Evolutionary conservation across 2,797 vertebrate genomes (phyloP).

Genomic region (Poecilia picta): DNA sequence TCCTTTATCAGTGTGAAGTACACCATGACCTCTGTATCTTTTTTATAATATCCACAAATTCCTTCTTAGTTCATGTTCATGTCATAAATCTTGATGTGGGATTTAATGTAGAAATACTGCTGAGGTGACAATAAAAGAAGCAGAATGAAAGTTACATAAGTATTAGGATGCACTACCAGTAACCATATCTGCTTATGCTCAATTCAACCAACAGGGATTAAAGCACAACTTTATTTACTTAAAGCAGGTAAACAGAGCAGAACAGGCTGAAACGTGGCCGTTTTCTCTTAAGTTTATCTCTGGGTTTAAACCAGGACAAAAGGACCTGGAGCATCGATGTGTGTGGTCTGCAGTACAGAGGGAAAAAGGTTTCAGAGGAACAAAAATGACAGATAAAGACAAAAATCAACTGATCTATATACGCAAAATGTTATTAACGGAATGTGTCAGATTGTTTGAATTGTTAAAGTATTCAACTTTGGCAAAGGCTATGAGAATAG

Average conservation of each 20-base stretch:
- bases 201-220: slow-evolving; percentile 49
- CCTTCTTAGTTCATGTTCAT: not conserved
- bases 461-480: too few species aligned
- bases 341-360: slow-evolving; percentile 47
- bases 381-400: slow-evolving; percentile 18
- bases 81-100: slow-evolving; percentile 4
- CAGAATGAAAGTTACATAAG: slow-evolving; percentile 1
- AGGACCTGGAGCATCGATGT: slow-evolving; percentile 29
- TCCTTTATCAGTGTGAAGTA: slow-evolving; percentile 6
- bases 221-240: slow-evolving; percentile 68
- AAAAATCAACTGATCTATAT: slow-evolving; percentile 8
- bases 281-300: slow-evolving; percentile 57
- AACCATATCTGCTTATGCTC: slow-evolving; percentile 32
- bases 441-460: too few species aligned
- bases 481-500: too few species aligned
- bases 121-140: slow-evolving; percentile 2
- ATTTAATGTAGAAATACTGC: slow-evolving; percentile 4
- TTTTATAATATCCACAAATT: not conserved
- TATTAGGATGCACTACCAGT: slow-evolving; percentile 20
- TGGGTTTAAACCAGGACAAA: slow-evolving; percentile 46
- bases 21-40: slow-evolving; percentile 1
- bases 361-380: slow-evolving; percentile 1
- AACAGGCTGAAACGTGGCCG: slow-evolving; percentile 67
- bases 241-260: slow-evolving; percentile 58
- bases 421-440: not conserved